Evolutionary conservation across 2,888 invertebrate genomes (phyloP).

Genomic region (Amphipyra tragopoginis): DNA sequence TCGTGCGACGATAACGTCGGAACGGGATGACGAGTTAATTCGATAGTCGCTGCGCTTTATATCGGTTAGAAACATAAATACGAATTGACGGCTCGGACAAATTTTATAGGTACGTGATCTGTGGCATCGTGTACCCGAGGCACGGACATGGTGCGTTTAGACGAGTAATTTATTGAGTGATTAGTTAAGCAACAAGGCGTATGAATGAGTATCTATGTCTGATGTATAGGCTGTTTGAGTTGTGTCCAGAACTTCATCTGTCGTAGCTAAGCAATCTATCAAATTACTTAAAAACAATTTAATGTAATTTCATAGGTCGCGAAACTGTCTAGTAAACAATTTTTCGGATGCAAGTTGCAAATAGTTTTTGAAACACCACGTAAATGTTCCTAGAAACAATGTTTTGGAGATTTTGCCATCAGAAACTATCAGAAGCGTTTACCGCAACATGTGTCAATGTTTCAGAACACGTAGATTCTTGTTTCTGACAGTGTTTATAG

Average conservation of each 20-base stretch:
- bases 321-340: no score
- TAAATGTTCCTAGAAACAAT: no score
- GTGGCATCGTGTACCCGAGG: conserved; percentile 28
- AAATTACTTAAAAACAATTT: no score
- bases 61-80: conserved; percentile 73
- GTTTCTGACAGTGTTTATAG: no score
- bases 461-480: no score
- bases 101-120: conserved; percentile 62
- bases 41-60: conserved; percentile 77
- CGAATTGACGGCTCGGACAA: conserved; percentile 72
- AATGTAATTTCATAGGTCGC: no score
- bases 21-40: conserved; percentile 82
- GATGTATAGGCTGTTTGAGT: conserved; percentile 9
- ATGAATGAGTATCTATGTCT: conserved; percentile 22
- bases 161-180: conserved; percentile 49
- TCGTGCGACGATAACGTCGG: conserved; percentile 77
- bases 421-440: no score
- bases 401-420: no score
- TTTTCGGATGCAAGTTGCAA: no score
- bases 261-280: neutral
- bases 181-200: conserved; percentile 42
- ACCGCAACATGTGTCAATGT: no score
- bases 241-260: conserved; percentile 1
- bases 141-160: conserved; percentile 36
- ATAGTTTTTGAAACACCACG: no score